Evolutionary conservation across 37 sponge, comb jelly and placozoan genomes (phyloP).

Genomic region (Agelas oroides): DNA sequence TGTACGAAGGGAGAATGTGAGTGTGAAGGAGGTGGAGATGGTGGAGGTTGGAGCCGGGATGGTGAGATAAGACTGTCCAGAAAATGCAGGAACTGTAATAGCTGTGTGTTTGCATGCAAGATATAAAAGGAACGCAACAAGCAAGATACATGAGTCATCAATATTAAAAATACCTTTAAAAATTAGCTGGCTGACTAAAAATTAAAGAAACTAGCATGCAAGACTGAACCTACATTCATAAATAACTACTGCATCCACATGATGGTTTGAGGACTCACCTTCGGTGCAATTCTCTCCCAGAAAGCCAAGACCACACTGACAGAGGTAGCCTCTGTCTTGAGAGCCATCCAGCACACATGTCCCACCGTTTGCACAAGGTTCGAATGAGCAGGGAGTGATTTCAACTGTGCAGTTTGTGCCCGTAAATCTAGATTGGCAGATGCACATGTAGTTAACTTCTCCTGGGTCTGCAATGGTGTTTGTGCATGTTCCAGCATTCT

Average conservation of each 20-base stretch:
- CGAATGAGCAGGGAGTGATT: not conserved
- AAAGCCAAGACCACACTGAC: conserved; percentile 20
- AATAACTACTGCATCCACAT: no score
- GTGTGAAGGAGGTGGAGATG: not conserved
- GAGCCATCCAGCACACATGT: conserved; percentile 9
- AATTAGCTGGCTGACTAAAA: no score
- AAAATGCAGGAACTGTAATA: conserved; percentile 29
- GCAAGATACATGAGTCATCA: not conserved
- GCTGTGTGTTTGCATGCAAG: not conserved
- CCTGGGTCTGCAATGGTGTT: not conserved
- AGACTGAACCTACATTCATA: no score
- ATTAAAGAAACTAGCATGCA: no score
- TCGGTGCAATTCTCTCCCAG: conserved; percentile 22
- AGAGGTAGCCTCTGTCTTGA: conserved; percentile 8
- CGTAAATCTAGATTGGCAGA: conserved; percentile 35
- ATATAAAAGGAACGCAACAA: not conserved
- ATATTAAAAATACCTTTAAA: no score
- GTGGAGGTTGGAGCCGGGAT: not conserved
- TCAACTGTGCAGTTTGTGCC: conserved; percentile 48
- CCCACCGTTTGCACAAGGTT: conserved; percentile 38
- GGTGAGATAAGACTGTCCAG: conserved; percentile 34
- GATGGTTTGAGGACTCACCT: no score
- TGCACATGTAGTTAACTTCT: conserved; percentile 28
- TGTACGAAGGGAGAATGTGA: not conserved
- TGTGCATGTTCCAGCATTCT: conserved; percentile 41